Evolutionary conservation across 2,113 vertebrate genomes (phyloP).

Genomic region (Phainopepla nitens): DNA sequence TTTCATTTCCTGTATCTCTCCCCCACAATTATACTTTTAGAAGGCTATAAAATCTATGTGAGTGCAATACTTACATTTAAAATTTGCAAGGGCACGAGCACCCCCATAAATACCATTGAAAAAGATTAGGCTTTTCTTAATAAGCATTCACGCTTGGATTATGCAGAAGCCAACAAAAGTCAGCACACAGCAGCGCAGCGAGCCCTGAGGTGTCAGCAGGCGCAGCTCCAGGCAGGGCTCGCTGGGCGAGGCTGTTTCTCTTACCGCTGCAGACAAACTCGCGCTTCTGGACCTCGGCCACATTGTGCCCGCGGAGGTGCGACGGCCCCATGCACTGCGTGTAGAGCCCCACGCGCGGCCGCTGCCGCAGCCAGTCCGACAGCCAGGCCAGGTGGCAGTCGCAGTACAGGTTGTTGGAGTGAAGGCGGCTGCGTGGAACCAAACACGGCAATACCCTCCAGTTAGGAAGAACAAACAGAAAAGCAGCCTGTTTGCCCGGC

Average conservation of each 20-base stretch:
- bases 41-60: neutral
- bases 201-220: rapidly evolving
- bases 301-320: conserved; percentile 91
- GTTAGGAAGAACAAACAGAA: neutral
- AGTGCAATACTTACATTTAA: neutral
- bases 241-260: neutral
- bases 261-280: conserved; percentile 95
- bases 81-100: neutral
- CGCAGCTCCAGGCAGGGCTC: rapidly evolving
- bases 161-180: rapidly evolving
- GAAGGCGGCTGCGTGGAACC: conserved; percentile 82
- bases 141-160: neutral
- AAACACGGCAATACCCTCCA: neutral
- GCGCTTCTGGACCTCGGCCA: conserved; percentile 95
- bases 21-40: neutral
- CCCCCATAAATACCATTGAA: rapidly evolving
- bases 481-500: neutral
- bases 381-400: conserved; percentile 98
- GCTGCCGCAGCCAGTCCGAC: conserved; percentile 95
- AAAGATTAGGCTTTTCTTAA: neutral
- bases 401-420: conserved; percentile 95
- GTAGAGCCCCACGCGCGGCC: conserved; percentile 93
- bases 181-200: neutral
- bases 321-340: conserved; percentile 94
- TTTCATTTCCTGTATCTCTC: neutral